Evolutionary conservation across 2,113 vertebrate genomes (phyloP).

Genomic region (Todiramphus saurophagus): DNA sequence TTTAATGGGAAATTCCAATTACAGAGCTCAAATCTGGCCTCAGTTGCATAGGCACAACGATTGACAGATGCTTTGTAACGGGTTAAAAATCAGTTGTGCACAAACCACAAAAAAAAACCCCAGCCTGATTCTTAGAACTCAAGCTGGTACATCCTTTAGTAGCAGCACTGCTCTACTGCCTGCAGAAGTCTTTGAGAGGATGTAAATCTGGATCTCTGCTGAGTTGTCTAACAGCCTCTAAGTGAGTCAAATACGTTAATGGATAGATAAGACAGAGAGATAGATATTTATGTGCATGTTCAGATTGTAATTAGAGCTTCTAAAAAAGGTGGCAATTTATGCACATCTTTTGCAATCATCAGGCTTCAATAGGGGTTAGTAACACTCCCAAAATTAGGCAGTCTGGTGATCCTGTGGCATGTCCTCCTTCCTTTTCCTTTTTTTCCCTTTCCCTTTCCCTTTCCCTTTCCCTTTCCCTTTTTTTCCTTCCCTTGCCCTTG

Average conservation of each 20-base stretch:
- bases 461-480: too few relatives aligned
- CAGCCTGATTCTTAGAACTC: not conserved
- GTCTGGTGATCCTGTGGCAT: not conserved
- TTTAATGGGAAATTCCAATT: conserved; percentile 18
- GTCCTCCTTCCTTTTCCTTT: not conserved
- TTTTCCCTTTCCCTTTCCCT: too few relatives aligned
- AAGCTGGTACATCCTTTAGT: not conserved
- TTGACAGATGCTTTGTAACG: not conserved
- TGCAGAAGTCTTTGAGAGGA: not conserved
- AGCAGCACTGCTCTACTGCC: not conserved
- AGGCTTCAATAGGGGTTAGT: not conserved
- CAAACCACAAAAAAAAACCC: not conserved
- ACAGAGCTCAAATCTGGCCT: not conserved
- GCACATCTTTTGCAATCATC: not conserved
- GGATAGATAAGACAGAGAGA: not conserved
- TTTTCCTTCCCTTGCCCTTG: too few relatives aligned
- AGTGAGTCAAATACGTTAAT: conserved; percentile 19
- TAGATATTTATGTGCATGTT: not conserved
- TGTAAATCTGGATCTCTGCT: not conserved
- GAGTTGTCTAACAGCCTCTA: not conserved
- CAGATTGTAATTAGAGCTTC: not conserved
- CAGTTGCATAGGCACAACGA: not conserved
- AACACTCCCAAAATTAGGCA: not conserved
- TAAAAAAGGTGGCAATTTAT: not conserved
- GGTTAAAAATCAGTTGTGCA: not conserved